Conservation (phyloP, 2,888 invertebrate genomes). For the Megalurothrips usitatus region DNA sequence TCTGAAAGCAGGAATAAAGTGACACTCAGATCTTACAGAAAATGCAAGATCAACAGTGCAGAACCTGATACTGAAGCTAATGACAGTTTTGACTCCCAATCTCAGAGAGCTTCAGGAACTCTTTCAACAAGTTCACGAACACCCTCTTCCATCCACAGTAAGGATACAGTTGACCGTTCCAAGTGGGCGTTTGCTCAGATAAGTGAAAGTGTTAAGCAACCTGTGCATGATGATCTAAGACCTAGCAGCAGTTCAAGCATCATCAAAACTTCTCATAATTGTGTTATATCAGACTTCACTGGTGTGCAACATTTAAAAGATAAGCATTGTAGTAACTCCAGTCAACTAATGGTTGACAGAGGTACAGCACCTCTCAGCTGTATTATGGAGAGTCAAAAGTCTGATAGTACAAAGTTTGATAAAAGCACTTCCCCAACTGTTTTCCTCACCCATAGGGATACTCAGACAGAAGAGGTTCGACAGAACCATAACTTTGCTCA, state of each 20-base stretch:
- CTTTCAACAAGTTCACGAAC: background rate
- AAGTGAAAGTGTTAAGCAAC: background rate
- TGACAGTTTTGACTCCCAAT: background rate
- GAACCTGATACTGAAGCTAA: background rate
- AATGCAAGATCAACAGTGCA: background rate
- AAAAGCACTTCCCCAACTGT: constrained; percentile 2
- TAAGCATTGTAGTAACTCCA: background rate
- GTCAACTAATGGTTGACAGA: background rate
- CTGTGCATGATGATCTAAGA: background rate
- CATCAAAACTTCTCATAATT: background rate
- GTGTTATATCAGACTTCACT: background rate
- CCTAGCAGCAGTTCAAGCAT: background rate
- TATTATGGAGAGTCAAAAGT: background rate
- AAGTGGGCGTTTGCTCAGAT: constrained; percentile 7
- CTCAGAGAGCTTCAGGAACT: background rate
- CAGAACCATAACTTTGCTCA: background rate
- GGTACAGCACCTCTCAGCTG: background rate
- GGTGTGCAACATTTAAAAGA: background rate
- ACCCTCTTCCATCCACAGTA: background rate
- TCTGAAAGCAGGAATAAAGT: background rate
- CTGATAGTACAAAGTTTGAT: constrained; percentile 7
- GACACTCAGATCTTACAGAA: background rate
- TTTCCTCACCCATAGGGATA: background rate
- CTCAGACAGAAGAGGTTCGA: background rate
- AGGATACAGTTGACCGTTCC: background rate